Evolutionary conservation across 92 coral and sea anemone species (phyloP), one percentile per base, ranked within the genome.

Genomic region (Porites cylindrica): DNA sequence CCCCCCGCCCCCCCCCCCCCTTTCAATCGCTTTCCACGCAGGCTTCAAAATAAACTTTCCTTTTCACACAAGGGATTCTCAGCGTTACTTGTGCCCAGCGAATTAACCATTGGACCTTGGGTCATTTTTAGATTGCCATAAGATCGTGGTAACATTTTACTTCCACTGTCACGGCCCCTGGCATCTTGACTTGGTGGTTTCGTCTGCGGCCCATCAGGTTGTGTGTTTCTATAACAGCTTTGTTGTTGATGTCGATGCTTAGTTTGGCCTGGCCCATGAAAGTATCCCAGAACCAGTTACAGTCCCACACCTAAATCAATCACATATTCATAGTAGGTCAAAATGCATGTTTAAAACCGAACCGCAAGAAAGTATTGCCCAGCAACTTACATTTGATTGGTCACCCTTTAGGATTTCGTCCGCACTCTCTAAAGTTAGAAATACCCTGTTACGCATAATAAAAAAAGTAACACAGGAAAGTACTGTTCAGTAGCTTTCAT

Each of bases 231-330:
- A 85, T 90, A 8, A 87, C 86, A 60, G 88, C 84, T 65, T 91
- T 93, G 94, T 97, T 87, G 90, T 92, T 92, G 23, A 97, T 89
- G 52, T 95, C 92, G 29, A 97, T 83, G 2, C 91, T 83, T 47
- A 97, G 91, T 88, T 88, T 92, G 85, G 93, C 95, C 21, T 96
- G 98, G 3, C 99, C 99, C 99, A 97, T 97, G 85, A 97, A 97
- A n/a, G 97, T 79, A 77, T 97, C 99, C 70, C 91, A 70, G 52
- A 93, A 82, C 92, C 95, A 87, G 91, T 97, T 97, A 77, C 90
- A 85, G 71, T 97, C 99, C 94, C 95, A 97, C 19, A 97, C 94
- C 99, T 97, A 10, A 61, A 47, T 10, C 17, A 38, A 74, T 59
- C 10, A 19, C 8, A 24, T 4, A 8, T 56, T 10, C 16, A 14